Evolutionary conservation across 1,140 invertebrate genomes (phyloP).

Genomic region (Cyphomyrmex costatus): DNA sequence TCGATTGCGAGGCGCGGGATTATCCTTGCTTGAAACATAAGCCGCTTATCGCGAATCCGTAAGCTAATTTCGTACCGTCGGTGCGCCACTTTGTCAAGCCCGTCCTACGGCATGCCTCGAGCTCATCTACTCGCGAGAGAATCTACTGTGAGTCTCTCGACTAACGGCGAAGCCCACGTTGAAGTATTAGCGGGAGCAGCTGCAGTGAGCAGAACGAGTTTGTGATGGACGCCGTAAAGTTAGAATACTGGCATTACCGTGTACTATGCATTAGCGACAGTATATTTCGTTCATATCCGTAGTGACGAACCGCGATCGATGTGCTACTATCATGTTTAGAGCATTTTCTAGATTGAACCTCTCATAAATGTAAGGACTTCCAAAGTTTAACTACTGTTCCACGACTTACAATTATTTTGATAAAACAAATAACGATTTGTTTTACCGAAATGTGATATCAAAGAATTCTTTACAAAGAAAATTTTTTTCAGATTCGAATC

Average conservation of each 20-base stretch:
- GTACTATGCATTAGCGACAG: constrained; percentile 54
- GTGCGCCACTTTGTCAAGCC: constrained; percentile 70
- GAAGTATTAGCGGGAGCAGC: constrained; percentile 65
- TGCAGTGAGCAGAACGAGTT: constrained; percentile 51
- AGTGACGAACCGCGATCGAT: constrained; percentile 53
- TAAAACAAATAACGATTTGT: background rate
- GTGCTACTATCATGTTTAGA: background rate
- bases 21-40: constrained; percentile 76
- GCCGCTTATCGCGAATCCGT: constrained; percentile 79
- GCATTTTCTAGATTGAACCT: constrained; percentile 53
- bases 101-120: constrained; percentile 26
- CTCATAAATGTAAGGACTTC: background rate
- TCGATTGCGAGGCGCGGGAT: constrained; percentile 72
- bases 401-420: background rate
- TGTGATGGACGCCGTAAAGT: constrained; percentile 64
- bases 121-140: constrained; percentile 46
- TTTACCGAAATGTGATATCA: background rate
- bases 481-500: background rate
- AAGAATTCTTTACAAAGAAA: background rate
- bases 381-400: background rate
- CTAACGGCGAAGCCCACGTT: constrained; percentile 43
- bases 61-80: constrained; percentile 77
- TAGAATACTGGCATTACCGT: constrained; percentile 59
- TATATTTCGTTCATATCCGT: constrained; percentile 48
- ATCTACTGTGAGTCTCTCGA: constrained; percentile 44